Conservation (phyloP, 2,888 invertebrate genomes). For the Drosophila rubida region DNA sequence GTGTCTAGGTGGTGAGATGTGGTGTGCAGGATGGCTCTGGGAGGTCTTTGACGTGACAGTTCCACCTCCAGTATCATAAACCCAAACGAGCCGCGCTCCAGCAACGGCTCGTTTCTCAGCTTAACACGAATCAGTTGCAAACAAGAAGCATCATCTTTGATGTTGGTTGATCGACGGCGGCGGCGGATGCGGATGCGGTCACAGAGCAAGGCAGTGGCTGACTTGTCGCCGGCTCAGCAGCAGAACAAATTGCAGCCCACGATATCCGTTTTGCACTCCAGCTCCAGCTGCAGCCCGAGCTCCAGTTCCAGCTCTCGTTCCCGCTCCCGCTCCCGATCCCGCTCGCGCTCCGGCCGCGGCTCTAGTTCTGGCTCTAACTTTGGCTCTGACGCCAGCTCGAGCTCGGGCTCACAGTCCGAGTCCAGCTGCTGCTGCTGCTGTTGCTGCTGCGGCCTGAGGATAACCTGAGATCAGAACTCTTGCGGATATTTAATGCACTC, state of each 20-base stretch:
- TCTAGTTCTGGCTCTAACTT: slow-evolving; percentile 56
- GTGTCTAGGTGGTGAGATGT: background rate
- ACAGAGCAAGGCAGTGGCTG: slow-evolving; percentile 37
- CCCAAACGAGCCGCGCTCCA: slow-evolving; percentile 79
- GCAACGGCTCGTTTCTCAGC: slow-evolving; percentile 78
- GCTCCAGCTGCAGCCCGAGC: slow-evolving; percentile 58
- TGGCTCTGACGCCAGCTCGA: slow-evolving; percentile 48
- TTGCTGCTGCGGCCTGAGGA: slow-evolving; percentile 75
- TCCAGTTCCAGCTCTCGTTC: slow-evolving; percentile 53
- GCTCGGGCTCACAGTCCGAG: slow-evolving; percentile 50
- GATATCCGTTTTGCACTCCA: slow-evolving; percentile 73
- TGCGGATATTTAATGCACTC: slow-evolving; percentile 86
- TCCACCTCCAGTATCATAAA: slow-evolving; percentile 83
- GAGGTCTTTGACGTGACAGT: slow-evolving; percentile 28
- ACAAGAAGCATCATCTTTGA: slow-evolving; percentile 82
- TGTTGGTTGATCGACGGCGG: slow-evolving; percentile 71
- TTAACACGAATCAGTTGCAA: slow-evolving; percentile 85
- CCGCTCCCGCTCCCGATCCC: slow-evolving; percentile 56
- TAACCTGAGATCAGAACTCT: slow-evolving; percentile 86
- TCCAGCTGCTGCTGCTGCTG: slow-evolving; percentile 49
- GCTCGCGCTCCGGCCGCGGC: slow-evolving; percentile 58
- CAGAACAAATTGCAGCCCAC: slow-evolving; percentile 79
- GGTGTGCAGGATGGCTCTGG: slow-evolving; percentile 46
- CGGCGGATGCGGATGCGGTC: slow-evolving; percentile 49
- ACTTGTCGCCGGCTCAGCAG: slow-evolving; percentile 69